These are phyloP conservation scores for Centrocercus urophasianus DNA, from an alignment of 2,113 vertebrate species.

Conservation along the genomic window DNA sequence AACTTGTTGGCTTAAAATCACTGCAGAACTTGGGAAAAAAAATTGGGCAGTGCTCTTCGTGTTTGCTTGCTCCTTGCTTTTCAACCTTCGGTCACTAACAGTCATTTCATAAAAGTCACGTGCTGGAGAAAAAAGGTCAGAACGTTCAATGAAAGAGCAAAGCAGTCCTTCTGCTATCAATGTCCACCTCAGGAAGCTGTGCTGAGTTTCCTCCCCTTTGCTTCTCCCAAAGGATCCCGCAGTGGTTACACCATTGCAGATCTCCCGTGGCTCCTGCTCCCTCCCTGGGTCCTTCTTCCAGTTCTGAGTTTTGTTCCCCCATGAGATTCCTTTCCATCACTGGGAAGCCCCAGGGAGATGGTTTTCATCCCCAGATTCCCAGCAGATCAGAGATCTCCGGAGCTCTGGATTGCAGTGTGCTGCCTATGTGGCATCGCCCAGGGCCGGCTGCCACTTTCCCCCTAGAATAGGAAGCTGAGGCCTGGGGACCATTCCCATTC, in stretches of 20 bases:
- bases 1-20: fast-evolving
- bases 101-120: neutral
- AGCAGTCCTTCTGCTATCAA: neutral
- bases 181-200: neutral
- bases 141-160: neutral
- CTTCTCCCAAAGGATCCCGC: neutral
- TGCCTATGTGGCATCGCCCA: too few relatives aligned
- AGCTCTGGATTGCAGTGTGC: neutral
- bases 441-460: neutral
- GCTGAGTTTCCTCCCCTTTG: neutral
- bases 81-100: neutral
- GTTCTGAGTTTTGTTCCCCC: neutral
- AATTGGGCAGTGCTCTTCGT: neutral
- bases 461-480: neutral
- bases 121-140: neutral
- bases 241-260: too few relatives aligned
- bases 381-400: neutral
- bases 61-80: neutral
- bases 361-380: fast-evolving
- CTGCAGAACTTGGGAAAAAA: neutral
- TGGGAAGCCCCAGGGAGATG: neutral
- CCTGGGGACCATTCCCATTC: neutral
- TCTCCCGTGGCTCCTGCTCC: too few relatives aligned
- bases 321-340: neutral
- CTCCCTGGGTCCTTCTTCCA: neutral